These are phyloP conservation scores for Coturnix japonica DNA, from an alignment of 2,113 vertebrate genomes.

Conservation along the genomic window DNA sequence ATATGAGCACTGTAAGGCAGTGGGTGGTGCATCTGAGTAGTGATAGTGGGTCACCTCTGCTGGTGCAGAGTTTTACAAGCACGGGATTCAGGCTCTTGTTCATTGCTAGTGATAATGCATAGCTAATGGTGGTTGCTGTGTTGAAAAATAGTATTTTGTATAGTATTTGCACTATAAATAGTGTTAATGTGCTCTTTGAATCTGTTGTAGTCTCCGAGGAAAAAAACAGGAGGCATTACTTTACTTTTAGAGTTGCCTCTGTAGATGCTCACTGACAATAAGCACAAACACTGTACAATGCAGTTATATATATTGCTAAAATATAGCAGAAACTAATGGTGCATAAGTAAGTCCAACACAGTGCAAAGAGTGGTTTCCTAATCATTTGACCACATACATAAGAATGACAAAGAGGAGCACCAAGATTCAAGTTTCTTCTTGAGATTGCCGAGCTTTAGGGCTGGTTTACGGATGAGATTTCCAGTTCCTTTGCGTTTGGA, in stretches of 20 bases:
- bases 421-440: not conserved
- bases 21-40: not conserved
- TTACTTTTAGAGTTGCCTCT: not conserved
- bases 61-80: not conserved
- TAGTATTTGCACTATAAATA: not conserved
- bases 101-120: not conserved
- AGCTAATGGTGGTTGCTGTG: not conserved
- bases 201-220: not conserved
- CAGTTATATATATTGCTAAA: slow-evolving; percentile 19
- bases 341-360: not conserved
- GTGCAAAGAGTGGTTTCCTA: not conserved
- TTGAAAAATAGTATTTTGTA: not conserved
- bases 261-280: not conserved
- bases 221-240: not conserved
- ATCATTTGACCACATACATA: not conserved
- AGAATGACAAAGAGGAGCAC: not conserved
- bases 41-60: not conserved
- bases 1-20: not conserved
- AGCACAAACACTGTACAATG: not conserved
- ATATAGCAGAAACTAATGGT: not conserved
- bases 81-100: not conserved
- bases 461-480: not conserved
- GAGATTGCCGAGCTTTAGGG: not conserved
- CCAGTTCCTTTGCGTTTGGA: not conserved
- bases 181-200: not conserved